Evolutionary conservation across 2,888 invertebrate genomes (phyloP).

Genomic region (Dugesia japonica): DNA sequence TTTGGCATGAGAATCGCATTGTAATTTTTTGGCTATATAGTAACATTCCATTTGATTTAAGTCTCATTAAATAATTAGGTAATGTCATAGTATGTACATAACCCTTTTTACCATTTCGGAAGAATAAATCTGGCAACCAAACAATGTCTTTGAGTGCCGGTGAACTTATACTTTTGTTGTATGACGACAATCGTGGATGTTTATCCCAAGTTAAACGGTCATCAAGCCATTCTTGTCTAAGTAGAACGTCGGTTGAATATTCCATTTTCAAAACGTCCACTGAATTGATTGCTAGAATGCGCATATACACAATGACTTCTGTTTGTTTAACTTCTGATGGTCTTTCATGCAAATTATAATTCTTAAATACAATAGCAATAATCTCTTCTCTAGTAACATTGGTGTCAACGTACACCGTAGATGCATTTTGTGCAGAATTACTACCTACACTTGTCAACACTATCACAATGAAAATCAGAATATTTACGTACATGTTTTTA

Average conservation of each 20-base stretch:
- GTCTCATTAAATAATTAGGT: constrained; percentile 34
- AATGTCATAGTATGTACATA: constrained; percentile 33
- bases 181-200: constrained; percentile 23
- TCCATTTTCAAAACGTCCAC: constrained; percentile 35
- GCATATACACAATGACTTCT: constrained; percentile 32
- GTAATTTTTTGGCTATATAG: constrained; percentile 35
- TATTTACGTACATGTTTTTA: background rate
- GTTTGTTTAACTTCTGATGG: constrained; percentile 31
- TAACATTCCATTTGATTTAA: constrained; percentile 33
- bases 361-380: constrained; percentile 2
- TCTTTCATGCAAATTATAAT: constrained; percentile 34
- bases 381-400: constrained; percentile 24
- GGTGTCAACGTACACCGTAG: background rate
- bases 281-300: constrained; percentile 28
- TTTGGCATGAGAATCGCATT: constrained; percentile 35
- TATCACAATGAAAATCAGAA: background rate
- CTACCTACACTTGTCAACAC: background rate
- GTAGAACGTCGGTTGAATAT: constrained; percentile 30
- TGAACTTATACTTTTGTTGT: constrained; percentile 32
- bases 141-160: constrained; percentile 29
- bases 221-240: constrained; percentile 32
- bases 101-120: constrained; percentile 34
- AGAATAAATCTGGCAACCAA: constrained; percentile 35
- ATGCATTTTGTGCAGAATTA: background rate
- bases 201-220: constrained; percentile 30